Evolutionary conservation across 2,888 invertebrate species (phyloP).

Genomic region (Tuberolachnus salignus): DNA sequence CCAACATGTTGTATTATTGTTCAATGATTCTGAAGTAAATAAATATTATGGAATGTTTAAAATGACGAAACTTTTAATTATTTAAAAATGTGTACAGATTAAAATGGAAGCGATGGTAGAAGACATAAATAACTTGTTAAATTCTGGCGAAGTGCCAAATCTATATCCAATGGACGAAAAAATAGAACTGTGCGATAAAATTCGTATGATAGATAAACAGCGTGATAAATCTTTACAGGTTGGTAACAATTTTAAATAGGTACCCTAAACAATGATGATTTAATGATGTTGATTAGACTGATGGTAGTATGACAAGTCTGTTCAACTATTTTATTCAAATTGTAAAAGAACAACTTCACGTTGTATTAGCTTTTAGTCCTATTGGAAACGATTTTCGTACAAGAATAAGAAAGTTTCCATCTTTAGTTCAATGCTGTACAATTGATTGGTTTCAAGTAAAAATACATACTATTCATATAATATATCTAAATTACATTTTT

Average conservation of each 20-base stretch:
- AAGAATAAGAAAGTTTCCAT: slow-evolving; percentile 86
- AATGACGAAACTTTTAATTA: not conserved
- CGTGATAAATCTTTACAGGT: slow-evolving; percentile 79
- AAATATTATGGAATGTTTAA: not conserved
- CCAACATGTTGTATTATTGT: slow-evolving; percentile 85
- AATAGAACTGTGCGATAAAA: slow-evolving; percentile 89
- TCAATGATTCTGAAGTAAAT: slow-evolving; percentile 83
- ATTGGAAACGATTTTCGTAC: slow-evolving; percentile 85
- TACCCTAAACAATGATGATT: not conserved
- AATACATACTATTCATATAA: not conserved
- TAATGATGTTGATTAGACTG: slow-evolving; percentile 68
- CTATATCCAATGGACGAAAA: slow-evolving; percentile 85
- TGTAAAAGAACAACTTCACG: slow-evolving; percentile 87
- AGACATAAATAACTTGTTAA: slow-evolving; percentile 89
- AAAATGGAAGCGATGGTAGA: slow-evolving; percentile 93
- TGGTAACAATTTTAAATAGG: not conserved
- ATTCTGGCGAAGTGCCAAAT: slow-evolving; percentile 93
- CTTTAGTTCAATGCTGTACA: slow-evolving; percentile 92
- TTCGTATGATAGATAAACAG: slow-evolving; percentile 85
- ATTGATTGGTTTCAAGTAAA: slow-evolving; percentile 90
- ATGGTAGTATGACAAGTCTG: slow-evolving; percentile 87
- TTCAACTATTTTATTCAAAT: slow-evolving; percentile 88
- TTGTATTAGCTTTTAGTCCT: slow-evolving; percentile 88
- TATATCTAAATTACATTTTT: too few species aligned
- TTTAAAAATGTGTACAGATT: slow-evolving; percentile 66